Conservation (phyloP, 2,113 vertebrate species). For the Pelodiscus sinensis region DNA sequence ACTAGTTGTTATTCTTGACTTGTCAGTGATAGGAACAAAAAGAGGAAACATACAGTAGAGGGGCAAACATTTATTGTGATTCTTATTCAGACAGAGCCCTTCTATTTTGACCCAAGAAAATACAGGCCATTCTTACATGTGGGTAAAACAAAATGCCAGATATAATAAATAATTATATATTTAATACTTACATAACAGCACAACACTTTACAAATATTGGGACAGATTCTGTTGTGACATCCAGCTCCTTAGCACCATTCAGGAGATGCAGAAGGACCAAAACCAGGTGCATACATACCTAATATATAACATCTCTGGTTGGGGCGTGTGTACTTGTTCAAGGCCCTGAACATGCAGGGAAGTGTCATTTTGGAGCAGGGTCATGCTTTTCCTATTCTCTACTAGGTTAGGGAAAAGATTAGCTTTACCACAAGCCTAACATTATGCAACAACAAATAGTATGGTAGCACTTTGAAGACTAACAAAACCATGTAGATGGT, state of each 20-base stretch:
- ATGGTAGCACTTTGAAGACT: too few species aligned
- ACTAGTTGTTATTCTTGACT: neutral
- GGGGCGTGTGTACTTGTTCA: neutral
- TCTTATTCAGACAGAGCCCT: neutral
- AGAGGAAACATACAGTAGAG: neutral
- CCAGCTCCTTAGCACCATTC: neutral
- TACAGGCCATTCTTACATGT: neutral
- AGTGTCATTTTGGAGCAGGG: neutral
- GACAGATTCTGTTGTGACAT: neutral
- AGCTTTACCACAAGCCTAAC: neutral
- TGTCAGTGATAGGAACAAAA: neutral
- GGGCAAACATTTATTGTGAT: neutral
- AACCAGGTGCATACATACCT: accelerated
- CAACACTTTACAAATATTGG: neutral
- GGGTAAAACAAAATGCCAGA: neutral
- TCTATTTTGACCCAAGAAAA: neutral
- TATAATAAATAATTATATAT: neutral
- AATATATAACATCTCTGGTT: neutral
- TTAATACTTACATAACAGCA: neutral
- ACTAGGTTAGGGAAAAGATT: neutral
- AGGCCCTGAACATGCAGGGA: neutral
- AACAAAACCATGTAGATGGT: too few species aligned
- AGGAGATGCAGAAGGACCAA: neutral
- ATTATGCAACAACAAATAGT: neutral
- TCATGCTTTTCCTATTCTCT: neutral